Evolutionary conservation across 2,888 invertebrate species (phyloP).

Genomic region (Cephus rjabovi): DNA sequence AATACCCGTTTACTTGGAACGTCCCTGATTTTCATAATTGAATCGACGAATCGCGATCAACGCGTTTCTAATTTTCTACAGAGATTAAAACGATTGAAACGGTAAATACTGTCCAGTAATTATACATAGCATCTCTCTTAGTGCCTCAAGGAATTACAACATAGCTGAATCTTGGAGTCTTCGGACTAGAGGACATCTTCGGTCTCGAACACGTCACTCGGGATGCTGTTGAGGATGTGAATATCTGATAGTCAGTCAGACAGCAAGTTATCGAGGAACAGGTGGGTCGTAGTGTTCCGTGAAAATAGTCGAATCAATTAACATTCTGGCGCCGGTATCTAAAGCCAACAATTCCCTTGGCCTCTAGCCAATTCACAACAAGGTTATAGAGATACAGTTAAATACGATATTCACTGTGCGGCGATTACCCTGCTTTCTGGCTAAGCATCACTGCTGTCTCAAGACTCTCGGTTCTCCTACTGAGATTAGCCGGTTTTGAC

Average conservation of each 20-base stretch:
- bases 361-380: background rate
- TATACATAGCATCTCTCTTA: background rate
- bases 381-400: background rate
- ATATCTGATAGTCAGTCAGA: background rate
- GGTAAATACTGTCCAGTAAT: background rate
- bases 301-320: background rate
- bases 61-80: background rate
- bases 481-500: background rate
- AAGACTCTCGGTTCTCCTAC: background rate
- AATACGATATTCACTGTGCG: background rate
- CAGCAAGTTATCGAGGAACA: background rate
- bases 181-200: background rate
- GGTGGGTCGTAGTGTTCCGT: background rate
- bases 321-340: background rate
- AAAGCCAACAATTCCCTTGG: conserved; percentile 2
- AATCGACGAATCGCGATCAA: no score
- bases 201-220: background rate
- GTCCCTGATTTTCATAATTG: no score
- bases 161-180: background rate
- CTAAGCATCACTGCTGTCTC: background rate
- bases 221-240: background rate
- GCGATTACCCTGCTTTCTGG: background rate
- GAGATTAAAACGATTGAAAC: background rate
- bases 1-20: no score
- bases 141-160: background rate